phyloP scores from a whole-genome alignment of 2,888 invertebrate genomes.

The Anarsia innoxiella region DNA sequence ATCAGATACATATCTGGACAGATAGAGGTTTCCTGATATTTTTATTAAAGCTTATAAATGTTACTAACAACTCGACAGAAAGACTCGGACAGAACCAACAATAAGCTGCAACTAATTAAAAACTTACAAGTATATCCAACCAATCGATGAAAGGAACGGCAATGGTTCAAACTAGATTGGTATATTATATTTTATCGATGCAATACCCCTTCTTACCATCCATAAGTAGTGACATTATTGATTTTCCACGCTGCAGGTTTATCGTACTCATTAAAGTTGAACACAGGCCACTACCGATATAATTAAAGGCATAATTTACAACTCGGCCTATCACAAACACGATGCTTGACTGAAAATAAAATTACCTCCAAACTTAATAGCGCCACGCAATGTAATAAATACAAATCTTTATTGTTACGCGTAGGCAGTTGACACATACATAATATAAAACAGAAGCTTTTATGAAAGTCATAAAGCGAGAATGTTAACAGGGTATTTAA shows the following conservation, averaged over 20 bases:
- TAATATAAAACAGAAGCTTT: constrained; percentile 10
- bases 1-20: no score
- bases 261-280: constrained; percentile 46
- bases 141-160: no score
- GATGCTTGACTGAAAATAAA: constrained; percentile 55
- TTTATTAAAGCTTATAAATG: no score
- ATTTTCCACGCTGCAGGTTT: constrained; percentile 37
- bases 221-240: constrained; percentile 33
- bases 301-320: constrained; percentile 63
- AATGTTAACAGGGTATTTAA: constrained; percentile 7
- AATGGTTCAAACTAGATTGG: no score
- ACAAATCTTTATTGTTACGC: constrained; percentile 48
- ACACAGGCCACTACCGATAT: constrained; percentile 42
- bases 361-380: constrained; percentile 41
- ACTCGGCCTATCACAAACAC: constrained; percentile 55
- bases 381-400: constrained; percentile 57
- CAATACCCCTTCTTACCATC: no score
- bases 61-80: no score
- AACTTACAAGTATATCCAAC: no score
- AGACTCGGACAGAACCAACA: no score
- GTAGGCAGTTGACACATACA: constrained; percentile 8
- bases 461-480: constrained; percentile 4
- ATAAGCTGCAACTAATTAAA: no score
- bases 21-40: no score
- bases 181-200: no score